Conservation (phyloP, 2,113 vertebrate species). For the Ictalurus punctatus region DNA sequence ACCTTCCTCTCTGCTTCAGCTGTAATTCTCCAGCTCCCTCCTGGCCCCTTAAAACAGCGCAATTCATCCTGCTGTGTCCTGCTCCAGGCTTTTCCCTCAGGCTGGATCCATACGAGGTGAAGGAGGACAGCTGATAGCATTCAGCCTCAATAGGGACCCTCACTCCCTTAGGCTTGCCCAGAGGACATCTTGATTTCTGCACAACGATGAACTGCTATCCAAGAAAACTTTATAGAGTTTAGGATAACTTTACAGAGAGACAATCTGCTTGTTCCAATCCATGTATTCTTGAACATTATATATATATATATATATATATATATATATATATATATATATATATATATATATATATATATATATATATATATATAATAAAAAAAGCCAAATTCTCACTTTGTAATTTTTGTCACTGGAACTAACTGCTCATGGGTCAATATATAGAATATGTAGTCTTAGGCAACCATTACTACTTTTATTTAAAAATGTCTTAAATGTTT, state of each 20-base stretch:
- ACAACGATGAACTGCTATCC: background rate
- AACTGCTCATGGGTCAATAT: background rate
- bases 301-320: background rate
- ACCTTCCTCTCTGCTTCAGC: background rate
- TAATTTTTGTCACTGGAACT: background rate
- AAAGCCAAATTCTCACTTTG: background rate
- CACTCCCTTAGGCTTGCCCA: constrained; percentile 24
- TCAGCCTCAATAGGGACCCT: background rate
- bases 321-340: background rate
- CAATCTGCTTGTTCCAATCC: background rate
- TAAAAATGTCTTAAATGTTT: background rate
- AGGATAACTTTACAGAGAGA: background rate
- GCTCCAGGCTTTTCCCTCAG: constrained; percentile 11
- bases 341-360: background rate
- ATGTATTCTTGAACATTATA: background rate
- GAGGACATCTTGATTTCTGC: constrained; percentile 19
- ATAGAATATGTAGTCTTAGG: background rate
- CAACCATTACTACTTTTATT: background rate
- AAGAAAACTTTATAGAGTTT: constrained; percentile 8
- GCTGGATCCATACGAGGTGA: background rate
- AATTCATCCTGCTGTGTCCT: constrained; percentile 17
- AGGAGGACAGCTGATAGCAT: background rate
- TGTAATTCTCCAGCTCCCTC: background rate
- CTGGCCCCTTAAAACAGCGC: background rate
- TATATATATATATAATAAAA: background rate